Base-by-base conservation (phyloP, 1,140 invertebrate genomes). In the Zaprionus davidi region DNA sequence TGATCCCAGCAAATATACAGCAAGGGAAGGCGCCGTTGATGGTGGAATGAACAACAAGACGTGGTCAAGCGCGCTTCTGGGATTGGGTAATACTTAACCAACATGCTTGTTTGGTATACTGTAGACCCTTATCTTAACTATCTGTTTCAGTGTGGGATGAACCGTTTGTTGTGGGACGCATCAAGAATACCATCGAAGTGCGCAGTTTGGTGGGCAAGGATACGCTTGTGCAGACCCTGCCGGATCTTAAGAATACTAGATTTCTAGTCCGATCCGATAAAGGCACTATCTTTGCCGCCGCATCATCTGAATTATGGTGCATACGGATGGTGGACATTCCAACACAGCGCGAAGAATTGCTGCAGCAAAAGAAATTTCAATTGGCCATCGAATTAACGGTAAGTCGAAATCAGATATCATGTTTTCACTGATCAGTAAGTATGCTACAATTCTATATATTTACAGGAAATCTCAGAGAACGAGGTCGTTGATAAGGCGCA, bases 301-400 rank as follows among this genome's bases (percentile, higher is more conserved):
- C 98, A 1, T 94, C 95, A 11, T 96, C 96, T 77, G 95, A 97
- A 92, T 95, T 99, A 20, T 99, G 98, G 97, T 96, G 96, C 86
- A 93, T 99, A 24, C 95, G 94, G 57, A 94, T 95, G 12, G 95
- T 97, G 6, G 96, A 98, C 71, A 94, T 97, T 64, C 94, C 95
- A 4, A 95, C 95, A 65, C 98, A 99, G 93, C 96, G 98, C 13
- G 94, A 96, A 82, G 95, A 96, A 70, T 93, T 99, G 22, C 92
- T 99, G 1, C 95, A 96, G 76, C 95, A 97, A 78, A 98, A 98
- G 93, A 96, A 98, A 84, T 99, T 99, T 94, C 97, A 98, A 93
- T 93, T 99, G 44, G 98, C 98, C n/a, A 94, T 99, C 22, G 96
- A 97, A 93, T 93, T 99, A 67, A 97, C 97, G n/a, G 97, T 98